Evolutionary conservation across 2,888 invertebrate genomes (phyloP).

Genomic region (Psylliodes chrysocephalus): DNA sequence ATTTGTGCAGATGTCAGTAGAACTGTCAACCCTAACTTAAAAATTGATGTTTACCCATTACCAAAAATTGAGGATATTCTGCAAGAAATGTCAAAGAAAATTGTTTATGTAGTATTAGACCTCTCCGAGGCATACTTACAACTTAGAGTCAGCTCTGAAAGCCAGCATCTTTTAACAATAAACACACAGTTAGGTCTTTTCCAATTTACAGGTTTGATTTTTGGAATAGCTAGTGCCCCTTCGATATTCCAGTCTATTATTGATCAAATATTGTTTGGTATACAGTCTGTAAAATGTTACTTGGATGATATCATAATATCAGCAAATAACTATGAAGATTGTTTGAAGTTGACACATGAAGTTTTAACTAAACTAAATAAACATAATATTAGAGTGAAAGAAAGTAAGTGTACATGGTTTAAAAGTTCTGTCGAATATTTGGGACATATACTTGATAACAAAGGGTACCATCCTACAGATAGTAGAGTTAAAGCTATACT

Average conservation of each 20-base stretch:
- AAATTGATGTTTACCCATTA: conserved; percentile 11
- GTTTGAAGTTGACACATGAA: conserved; percentile 16
- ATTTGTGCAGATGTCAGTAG: too few species aligned
- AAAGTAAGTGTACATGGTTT: conserved; percentile 15
- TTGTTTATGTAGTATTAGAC: conserved; percentile 10
- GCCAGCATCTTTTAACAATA: conserved; percentile 10
- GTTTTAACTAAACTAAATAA: not conserved
- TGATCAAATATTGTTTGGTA: conserved; percentile 6
- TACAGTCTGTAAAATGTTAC: conserved; percentile 11
- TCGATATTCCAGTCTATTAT: conserved; percentile 18
- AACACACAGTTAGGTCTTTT: conserved; percentile 5
- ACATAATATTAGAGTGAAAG: conserved; percentile 3
- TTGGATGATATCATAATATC: conserved; percentile 16
- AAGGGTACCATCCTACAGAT: conserved; percentile 11
- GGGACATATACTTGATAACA: conserved; percentile 6
- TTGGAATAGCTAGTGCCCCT: conserved; percentile 14
- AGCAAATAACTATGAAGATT: not conserved
- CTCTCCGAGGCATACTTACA: conserved; percentile 19
- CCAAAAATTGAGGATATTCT: conserved; percentile 16
- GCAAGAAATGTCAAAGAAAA: conserved; percentile 9
- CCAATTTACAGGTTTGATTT: conserved; percentile 2
- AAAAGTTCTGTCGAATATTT: conserved; percentile 11
- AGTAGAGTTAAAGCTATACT: conserved; percentile 13
- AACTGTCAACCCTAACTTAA: too few species aligned
- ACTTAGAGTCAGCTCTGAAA: conserved; percentile 6